phyloP scores from a whole-genome alignment of 2,113 vertebrate genomes.

The Corythaixoides concolor region DNA sequence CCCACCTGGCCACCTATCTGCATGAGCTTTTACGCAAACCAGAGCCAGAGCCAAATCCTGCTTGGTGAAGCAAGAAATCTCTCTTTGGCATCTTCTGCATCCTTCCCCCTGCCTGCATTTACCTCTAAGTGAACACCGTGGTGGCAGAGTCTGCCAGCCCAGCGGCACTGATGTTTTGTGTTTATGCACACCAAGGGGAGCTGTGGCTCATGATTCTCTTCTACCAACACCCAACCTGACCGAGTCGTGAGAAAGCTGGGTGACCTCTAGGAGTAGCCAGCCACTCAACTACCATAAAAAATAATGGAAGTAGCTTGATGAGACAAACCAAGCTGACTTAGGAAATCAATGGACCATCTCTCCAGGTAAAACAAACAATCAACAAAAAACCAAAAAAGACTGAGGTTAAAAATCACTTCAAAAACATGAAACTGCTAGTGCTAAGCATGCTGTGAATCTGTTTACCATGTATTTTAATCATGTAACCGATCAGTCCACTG shows the following conservation, averaged over 20 bases:
- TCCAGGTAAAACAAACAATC: neutral
- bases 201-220: neutral
- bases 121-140: neutral
- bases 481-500: conserved; percentile 5
- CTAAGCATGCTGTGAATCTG: conserved; percentile 11
- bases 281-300: neutral
- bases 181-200: neutral
- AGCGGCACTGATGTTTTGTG: neutral
- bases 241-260: neutral
- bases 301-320: neutral
- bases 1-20: neutral
- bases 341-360: neutral
- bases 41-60: neutral
- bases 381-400: neutral
- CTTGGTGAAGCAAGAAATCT: neutral
- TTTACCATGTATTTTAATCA: conserved; percentile 20
- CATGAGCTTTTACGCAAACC: neutral
- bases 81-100: neutral
- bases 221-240: neutral
- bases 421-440: neutral
- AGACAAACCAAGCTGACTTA: neutral
- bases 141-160: neutral
- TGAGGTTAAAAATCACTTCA: neutral
- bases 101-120: neutral
- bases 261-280: neutral